A percentile compares a stretch with the other conserved stretches of the same genome.
These are phyloP conservation scores for Bombus sylvicola DNA, from an alignment of 1,140 invertebrate species.

Conservation along the genomic window DNA sequence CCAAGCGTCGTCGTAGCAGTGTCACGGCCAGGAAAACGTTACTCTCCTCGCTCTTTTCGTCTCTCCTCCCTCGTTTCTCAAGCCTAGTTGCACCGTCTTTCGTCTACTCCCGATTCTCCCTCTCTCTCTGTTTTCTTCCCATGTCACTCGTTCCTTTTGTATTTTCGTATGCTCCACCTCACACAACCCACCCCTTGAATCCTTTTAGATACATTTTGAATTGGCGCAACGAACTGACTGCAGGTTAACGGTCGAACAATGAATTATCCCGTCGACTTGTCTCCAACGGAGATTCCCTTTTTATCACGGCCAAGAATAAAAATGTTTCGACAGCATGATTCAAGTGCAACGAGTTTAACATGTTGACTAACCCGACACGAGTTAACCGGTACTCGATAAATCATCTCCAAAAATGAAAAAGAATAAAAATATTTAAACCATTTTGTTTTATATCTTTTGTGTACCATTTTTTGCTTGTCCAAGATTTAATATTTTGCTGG, in stretches of 20 bases:
- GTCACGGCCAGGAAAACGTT: constrained; percentile 78
- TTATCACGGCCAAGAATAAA: not conserved
- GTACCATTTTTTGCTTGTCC: no score
- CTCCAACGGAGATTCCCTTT: not conserved
- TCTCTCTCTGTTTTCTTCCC: not conserved
- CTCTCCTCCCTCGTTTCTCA: constrained; percentile 21
- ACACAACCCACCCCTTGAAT: not conserved
- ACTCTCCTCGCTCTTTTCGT: constrained; percentile 68
- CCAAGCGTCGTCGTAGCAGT: constrained; percentile 69
- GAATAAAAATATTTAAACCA: no score
- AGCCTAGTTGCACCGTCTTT: constrained; percentile 41
- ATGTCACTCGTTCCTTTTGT: constrained; percentile 13
- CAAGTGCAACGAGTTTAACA: not conserved
- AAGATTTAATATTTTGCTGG: no score
- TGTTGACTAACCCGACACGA: not conserved
- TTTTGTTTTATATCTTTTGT: no score
- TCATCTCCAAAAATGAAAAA: no score
- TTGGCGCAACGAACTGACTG: constrained; percentile 19
- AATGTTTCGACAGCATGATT: no score
- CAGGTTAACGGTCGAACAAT: not conserved
- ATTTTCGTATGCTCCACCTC: constrained; percentile 1
- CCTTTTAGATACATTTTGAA: not conserved
- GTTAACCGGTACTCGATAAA: no score
- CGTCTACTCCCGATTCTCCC: constrained; percentile 6
- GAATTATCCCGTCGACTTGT: not conserved